Conservation (phyloP, 2,113 vertebrate genomes). For the Ciconia stormi region DNA sequence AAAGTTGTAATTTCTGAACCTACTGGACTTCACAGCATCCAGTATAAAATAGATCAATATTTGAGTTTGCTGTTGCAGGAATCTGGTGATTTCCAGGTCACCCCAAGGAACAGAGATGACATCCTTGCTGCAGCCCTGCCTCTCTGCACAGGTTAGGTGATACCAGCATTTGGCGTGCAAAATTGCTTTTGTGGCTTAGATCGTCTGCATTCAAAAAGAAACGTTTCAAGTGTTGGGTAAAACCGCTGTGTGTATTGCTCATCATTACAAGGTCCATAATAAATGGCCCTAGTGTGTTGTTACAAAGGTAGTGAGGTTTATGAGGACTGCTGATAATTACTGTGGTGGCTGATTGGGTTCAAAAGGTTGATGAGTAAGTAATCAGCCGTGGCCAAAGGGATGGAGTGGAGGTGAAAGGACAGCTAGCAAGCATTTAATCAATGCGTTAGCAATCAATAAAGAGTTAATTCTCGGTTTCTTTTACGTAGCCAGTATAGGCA, state of each 20-base stretch:
- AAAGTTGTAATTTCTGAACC: neutral
- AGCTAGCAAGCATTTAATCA: neutral
- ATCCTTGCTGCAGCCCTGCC: neutral
- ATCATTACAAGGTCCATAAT: neutral
- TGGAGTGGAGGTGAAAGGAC: neutral
- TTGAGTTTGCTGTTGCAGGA: neutral
- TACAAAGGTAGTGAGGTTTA: neutral
- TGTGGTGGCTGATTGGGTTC: neutral
- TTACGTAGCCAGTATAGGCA: neutral
- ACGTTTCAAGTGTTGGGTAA: neutral
- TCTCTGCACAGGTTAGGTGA: neutral
- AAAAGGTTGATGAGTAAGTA: neutral
- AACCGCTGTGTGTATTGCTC: fast-evolving
- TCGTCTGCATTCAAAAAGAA: neutral
- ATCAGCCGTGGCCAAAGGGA: neutral
- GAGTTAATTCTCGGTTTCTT: neutral
- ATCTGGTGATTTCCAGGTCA: neutral
- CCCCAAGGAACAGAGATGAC: neutral
- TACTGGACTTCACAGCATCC: neutral
- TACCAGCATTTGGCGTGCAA: neutral
- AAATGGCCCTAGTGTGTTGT: neutral
- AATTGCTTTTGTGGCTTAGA: neutral
- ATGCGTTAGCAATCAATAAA: neutral
- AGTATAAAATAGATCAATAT: neutral
- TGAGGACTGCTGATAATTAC: neutral